Conservation (phyloP, 2,797 vertebrate genomes). For the Picus viridis region DNA sequence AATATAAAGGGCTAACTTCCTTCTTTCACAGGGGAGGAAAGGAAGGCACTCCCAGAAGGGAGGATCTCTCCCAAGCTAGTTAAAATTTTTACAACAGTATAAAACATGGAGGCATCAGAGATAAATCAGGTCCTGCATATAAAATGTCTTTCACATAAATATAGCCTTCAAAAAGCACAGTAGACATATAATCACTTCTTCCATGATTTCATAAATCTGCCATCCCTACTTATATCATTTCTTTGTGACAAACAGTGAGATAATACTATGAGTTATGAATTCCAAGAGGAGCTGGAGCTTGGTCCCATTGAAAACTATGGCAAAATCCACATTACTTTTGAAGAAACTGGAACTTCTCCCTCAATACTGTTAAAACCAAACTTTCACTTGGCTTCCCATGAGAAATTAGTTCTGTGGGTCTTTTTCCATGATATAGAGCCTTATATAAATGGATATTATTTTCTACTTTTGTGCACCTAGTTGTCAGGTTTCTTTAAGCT, state of each 20-base stretch:
- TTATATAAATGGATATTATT: background rate
- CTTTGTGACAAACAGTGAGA: background rate
- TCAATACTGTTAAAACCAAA: background rate
- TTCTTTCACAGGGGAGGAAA: background rate
- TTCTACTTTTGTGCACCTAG: background rate
- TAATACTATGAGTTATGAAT: background rate
- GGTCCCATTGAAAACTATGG: background rate
- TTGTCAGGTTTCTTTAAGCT: background rate
- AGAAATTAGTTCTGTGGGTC: background rate
- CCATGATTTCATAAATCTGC: background rate
- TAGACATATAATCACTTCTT: background rate
- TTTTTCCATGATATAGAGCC: background rate
- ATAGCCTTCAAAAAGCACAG: background rate
- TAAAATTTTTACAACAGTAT: background rate
- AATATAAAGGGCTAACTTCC: background rate
- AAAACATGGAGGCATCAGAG: background rate
- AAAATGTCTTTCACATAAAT: background rate
- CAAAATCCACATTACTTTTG: background rate
- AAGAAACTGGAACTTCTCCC: background rate
- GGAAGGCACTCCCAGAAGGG: background rate
- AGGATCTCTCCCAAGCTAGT: background rate
- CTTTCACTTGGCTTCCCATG: background rate
- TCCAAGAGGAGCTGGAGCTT: background rate
- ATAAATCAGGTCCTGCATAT: background rate
- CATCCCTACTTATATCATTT: background rate